Conservation (phyloP, 2,797 vertebrate species). For the Atherinosoma microstoma region DNA sequence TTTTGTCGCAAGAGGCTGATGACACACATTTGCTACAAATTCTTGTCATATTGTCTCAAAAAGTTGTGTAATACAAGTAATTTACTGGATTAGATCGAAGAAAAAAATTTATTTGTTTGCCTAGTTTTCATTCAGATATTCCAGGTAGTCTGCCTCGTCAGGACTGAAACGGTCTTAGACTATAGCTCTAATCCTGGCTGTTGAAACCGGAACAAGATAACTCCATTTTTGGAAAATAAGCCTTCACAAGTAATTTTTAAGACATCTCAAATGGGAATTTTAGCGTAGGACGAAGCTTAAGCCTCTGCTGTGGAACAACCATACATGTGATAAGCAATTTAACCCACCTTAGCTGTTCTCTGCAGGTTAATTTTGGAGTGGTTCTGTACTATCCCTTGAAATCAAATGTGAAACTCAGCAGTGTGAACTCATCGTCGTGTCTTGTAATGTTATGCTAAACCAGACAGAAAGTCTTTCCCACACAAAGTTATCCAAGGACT, state of each 20-base stretch:
- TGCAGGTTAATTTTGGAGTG: neutral
- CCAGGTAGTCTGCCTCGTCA: neutral
- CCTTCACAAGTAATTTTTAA: neutral
- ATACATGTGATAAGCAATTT: too few relatives aligned
- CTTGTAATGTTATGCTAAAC: constrained; percentile 42
- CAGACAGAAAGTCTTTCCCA: constrained; percentile 13
- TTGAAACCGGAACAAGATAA: neutral
- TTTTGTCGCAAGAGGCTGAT: too few relatives aligned
- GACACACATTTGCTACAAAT: too few relatives aligned
- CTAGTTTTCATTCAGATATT: neutral
- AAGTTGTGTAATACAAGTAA: neutral
- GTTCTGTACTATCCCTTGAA: neutral
- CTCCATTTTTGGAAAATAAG: neutral
- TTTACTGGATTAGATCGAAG: neutral
- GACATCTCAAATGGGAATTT: neutral
- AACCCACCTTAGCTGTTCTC: neutral
- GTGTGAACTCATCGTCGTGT: constrained; percentile 10
- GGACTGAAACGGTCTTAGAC: neutral
- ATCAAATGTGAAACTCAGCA: constrained; percentile 1
- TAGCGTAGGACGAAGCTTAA: neutral
- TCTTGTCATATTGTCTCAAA: neutral
- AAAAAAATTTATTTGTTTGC: neutral
- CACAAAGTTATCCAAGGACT: constrained; percentile 29
- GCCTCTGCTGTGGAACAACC: neutral
- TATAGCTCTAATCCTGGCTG: neutral